Conservation (phyloP, 2,888 invertebrate genomes). For the Cybosia mesomella region DNA sequence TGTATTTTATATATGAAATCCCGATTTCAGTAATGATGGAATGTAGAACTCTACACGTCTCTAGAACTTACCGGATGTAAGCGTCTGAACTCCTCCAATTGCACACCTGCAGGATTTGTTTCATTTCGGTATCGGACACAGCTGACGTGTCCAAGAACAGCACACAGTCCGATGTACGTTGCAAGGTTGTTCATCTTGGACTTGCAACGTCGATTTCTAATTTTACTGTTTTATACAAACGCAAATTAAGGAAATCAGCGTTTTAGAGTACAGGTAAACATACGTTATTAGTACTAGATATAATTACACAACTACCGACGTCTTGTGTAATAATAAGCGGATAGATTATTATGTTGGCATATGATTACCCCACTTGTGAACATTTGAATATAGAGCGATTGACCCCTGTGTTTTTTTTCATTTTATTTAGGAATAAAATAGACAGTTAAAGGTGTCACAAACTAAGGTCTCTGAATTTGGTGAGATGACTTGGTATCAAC, state of each 20-base stretch:
- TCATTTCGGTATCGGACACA: slow-evolving; percentile 17
- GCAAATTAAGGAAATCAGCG: background rate
- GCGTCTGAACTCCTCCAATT: background rate
- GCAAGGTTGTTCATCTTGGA: slow-evolving; percentile 10
- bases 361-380: slow-evolving; percentile 4
- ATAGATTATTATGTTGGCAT: background rate
- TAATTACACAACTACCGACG: slow-evolving; percentile 2
- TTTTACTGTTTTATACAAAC: slow-evolving; percentile 16
- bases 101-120: slow-evolving; percentile 7
- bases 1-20: background rate
- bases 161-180: slow-evolving; percentile 1
- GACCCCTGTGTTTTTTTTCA: background rate
- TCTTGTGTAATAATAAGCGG: background rate
- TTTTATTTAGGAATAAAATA: too few relatives aligned
- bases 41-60: too few relatives aligned
- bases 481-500: too few relatives aligned
- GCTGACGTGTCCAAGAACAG: slow-evolving; percentile 7
- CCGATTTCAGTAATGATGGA: too few relatives aligned
- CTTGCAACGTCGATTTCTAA: slow-evolving; percentile 1
- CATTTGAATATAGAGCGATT: background rate
- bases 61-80: slow-evolving; percentile 3
- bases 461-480: too few relatives aligned
- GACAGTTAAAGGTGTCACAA: too few relatives aligned
- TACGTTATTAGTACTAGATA: background rate
- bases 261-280: background rate